Percentiles rank a stretch among this genome's conserved stretches.
phyloP scores from a whole-genome alignment of 2,888 invertebrate genomes.

The Trypoxylon attenuatum region DNA sequence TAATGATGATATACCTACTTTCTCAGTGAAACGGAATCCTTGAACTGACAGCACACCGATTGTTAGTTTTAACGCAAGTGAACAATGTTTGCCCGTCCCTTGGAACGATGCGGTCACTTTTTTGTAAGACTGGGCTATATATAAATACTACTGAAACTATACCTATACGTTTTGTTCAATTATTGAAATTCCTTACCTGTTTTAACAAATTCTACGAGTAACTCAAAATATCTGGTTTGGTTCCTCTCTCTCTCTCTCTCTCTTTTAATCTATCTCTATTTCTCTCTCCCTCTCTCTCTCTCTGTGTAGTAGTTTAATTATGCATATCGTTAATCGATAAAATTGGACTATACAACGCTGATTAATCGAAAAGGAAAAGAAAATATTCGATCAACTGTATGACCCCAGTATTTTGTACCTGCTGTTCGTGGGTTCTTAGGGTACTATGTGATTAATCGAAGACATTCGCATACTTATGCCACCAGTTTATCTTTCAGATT shows the following conservation, averaged over 20 bases:
- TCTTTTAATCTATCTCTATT: too few species aligned
- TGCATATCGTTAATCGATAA: conserved; percentile 52
- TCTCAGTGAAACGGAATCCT: conserved; percentile 65
- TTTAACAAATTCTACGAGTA: conserved; percentile 62
- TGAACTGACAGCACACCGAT: conserved; percentile 70
- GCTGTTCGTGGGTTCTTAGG: conserved; percentile 26
- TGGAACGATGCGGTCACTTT: conserved; percentile 72
- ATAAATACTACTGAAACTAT: conserved; percentile 74
- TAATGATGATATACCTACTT: conserved; percentile 72
- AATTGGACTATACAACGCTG: conserved; percentile 39
- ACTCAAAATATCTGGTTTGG: conserved; percentile 53
- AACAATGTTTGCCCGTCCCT: conserved; percentile 73
- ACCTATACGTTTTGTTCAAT: conserved; percentile 70
- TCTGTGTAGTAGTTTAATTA: conserved; percentile 55
- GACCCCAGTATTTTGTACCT: conserved; percentile 28
- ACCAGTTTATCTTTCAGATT: conserved; percentile 7
- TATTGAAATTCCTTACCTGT: conserved; percentile 65
- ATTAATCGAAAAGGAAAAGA: conserved; percentile 19
- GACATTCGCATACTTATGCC: conserved; percentile 11
- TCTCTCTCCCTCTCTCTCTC: too few species aligned
- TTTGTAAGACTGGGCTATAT: conserved; percentile 75
- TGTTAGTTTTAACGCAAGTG: conserved; percentile 70
- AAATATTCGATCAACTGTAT: conserved; percentile 19
- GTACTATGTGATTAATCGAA: conserved; percentile 17
- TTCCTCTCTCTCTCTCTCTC: too few species aligned